These are phyloP conservation scores for Caenorhabditis sp. DNA, from an alignment of 2,888 invertebrate genomes.

Conservation along the genomic window DNA sequence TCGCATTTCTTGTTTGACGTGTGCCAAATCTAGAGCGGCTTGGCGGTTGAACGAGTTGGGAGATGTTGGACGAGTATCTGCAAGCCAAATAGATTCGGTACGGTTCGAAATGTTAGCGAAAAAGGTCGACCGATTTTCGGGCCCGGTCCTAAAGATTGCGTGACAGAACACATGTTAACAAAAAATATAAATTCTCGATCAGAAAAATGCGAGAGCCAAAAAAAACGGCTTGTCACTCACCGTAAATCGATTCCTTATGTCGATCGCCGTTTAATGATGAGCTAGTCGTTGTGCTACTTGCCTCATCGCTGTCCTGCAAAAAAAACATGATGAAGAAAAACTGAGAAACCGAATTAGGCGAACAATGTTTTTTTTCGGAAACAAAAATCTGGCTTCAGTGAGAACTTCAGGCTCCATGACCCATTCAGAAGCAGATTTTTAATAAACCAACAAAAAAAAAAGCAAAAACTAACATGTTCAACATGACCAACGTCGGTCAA, in stretches of 20 bases:
- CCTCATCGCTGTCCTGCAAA: conserved; percentile 52
- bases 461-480: conserved; percentile 21
- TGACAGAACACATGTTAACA: too few relatives aligned
- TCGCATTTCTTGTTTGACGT: conserved; percentile 14
- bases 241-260: conserved; percentile 9
- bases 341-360: too few relatives aligned
- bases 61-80: conserved; percentile 4
- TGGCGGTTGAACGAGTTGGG: conserved; percentile 20
- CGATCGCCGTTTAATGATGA: conserved; percentile 56
- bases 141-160: too few relatives aligned
- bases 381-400: not conserved
- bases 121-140: too few relatives aligned
- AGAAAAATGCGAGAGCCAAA: not conserved
- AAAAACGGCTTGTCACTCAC: not conserved
- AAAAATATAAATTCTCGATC: not conserved
- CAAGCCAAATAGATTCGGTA: not conserved
- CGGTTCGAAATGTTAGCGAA: too few relatives aligned
- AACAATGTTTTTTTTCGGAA: not conserved
- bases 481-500: conserved; percentile 18
- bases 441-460: too few relatives aligned
- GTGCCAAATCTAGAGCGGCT: conserved; percentile 14
- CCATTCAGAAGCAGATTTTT: too few relatives aligned
- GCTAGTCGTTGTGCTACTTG: conserved; percentile 54
- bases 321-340: too few relatives aligned
- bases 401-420: too few relatives aligned